Evolutionary conservation across 2,888 invertebrate genomes (phyloP), one percentile per base, ranked within the genome.

Genomic region (Pseudococcus jackbeardsleyi): DNA sequence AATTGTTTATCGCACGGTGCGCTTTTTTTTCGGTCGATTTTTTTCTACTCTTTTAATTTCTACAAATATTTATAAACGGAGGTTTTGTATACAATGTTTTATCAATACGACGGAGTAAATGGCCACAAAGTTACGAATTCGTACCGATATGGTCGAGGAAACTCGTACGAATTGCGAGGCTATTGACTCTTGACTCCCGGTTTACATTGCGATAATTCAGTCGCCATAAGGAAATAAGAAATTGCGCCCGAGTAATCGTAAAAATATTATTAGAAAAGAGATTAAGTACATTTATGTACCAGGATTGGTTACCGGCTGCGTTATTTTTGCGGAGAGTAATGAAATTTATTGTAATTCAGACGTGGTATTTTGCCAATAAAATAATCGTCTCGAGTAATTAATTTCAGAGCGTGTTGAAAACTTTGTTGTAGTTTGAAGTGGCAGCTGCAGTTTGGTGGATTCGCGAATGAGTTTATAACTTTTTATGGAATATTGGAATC

Each of bases 141-240:
- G 42, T 42, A 42, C 39, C 42, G 42, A 42, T 42, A 42, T 42
- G 42, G 42, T 42, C 42, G 42, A 42, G 42, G n/a, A n/a, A n/a
- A 68, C 68, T n/a, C 26, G 33, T 42, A 22, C 79, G 33, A 72
- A 26, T 64, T 19, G 64, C 79, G 42, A 46, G 79, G 79, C 42
- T 82, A 82, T 82, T 82, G 79, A 82, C 79, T 82, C 15, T 82
- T 82, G 79, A 82, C 79, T 82, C 15, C 79, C 12, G 77, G 77
- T 77, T 82, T 42, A 46, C 46, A 46, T 19, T 46, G 46, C 79
- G 79, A 82, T 42, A 82, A 19, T 82, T 42, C 11, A 82, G 46
- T 82, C 79, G n/a, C 46, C 64, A 64, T 42, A 42, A 46, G 42
- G 79, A 82, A 82, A 82, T 82, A 46, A 33, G 79, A 46, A 82